These are phyloP conservation scores for Marronus borbonicus DNA, from an alignment of 2,888 invertebrate species.

Conservation along the genomic window DNA sequence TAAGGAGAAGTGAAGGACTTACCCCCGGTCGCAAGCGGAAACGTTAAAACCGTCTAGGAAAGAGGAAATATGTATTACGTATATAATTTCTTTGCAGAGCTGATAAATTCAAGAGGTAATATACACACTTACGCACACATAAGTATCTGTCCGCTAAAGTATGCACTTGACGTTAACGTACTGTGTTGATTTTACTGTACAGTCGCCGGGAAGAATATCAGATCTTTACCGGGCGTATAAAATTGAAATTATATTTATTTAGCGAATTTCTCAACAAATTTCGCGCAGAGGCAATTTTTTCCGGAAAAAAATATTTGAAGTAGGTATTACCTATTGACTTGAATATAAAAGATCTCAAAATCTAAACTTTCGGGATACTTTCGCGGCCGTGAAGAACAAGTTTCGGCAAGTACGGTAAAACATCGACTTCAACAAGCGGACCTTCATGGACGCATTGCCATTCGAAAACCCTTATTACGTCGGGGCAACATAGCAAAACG, in stretches of 20 bases:
- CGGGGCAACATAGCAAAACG: too few species aligned
- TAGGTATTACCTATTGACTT: too few species aligned
- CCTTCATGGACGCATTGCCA: too few species aligned
- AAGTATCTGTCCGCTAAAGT: not conserved
- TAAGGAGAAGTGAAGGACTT: not conserved
- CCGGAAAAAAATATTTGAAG: too few species aligned
- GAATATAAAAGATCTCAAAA: too few species aligned
- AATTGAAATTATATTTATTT: conserved; percentile 9
- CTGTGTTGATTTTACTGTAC: conserved; percentile 5
- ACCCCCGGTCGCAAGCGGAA: not conserved
- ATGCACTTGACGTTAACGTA: conserved; percentile 9
- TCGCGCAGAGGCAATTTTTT: not conserved
- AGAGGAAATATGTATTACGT: conserved; percentile 11
- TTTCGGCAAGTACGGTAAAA: too few species aligned
- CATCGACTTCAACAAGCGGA: too few species aligned
- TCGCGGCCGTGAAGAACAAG: too few species aligned
- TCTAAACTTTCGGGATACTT: too few species aligned
- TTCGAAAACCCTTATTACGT: too few species aligned
- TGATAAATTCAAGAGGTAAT: not conserved
- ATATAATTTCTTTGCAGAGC: conserved; percentile 19
- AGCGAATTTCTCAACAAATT: not conserved
- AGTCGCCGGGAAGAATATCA: not conserved
- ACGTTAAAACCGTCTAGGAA: not conserved
- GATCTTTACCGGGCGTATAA: not conserved
- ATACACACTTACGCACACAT: too few species aligned